These are phyloP conservation scores for Anticlea derivata DNA, from an alignment of 2,888 invertebrate species.

Conservation along the genomic window DNA sequence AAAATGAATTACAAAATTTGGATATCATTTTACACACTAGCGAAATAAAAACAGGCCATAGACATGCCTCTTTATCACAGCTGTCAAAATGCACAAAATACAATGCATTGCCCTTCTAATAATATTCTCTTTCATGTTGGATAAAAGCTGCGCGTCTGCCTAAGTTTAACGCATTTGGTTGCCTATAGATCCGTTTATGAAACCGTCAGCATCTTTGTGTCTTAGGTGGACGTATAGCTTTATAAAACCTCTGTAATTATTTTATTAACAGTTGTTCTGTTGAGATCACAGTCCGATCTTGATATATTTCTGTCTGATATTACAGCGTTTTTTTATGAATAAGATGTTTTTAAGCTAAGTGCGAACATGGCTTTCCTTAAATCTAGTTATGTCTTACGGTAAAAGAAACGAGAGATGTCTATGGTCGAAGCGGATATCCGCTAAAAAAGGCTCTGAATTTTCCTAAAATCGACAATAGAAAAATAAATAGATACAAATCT, in stretches of 20 bases:
- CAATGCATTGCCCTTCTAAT: constrained; percentile 73
- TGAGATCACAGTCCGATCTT: too few relatives aligned
- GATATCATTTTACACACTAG: constrained; percentile 45
- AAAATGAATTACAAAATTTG: constrained; percentile 40
- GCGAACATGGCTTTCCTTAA: constrained; percentile 76
- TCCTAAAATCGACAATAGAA: constrained; percentile 65
- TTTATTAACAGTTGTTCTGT: too few relatives aligned
- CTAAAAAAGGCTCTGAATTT: constrained; percentile 64
- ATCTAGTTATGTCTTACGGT: constrained; percentile 76
- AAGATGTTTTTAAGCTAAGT: constrained; percentile 56
- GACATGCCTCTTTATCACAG: constrained; percentile 82
- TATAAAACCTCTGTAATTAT: neutral
- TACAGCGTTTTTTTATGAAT: neutral
- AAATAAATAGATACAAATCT: constrained; percentile 73
- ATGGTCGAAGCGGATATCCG: constrained; percentile 54
- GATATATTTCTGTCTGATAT: too few relatives aligned
- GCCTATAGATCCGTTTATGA: too few relatives aligned
- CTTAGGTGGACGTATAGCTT: neutral
- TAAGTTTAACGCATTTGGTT: too few relatives aligned
- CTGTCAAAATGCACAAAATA: constrained; percentile 75
- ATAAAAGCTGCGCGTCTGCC: neutral
- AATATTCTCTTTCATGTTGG: constrained; percentile 25
- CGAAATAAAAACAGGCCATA: constrained; percentile 62
- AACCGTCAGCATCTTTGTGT: neutral
- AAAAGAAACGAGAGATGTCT: constrained; percentile 74